Evolutionary conservation across 2,888 invertebrate genomes (phyloP), one percentile per base, ranked within the genome.

Genomic region (Andrena camellia): DNA sequence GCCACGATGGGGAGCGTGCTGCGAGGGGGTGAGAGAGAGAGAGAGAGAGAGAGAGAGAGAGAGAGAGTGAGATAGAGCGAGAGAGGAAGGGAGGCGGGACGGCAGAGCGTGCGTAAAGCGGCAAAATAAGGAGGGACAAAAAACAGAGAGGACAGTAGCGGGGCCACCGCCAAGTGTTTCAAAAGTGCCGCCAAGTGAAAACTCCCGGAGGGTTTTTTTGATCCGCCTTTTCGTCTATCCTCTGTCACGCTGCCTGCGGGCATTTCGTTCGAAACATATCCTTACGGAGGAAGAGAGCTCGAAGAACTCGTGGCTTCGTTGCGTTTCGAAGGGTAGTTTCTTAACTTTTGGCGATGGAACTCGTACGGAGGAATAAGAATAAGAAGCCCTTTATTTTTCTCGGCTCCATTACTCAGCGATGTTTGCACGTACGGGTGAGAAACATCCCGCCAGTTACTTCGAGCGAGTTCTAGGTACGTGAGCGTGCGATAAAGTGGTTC

Each of bases 121-220:
- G 23, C 10, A 48, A 59, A 48, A 54, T 73, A 76, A 81, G 29
- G 62, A 48, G 17, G 54, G 52, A 68, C 66, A 81, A 78, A 71
- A 62, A 70, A 67, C 20, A 20, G 67, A 77, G 71, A 75, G 70
- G 50, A 68, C 67, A 75, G 64, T 60, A 67, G 68, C 64, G 73
- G 66, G 79, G 76, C 67, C 73, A 72, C 70, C 78, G 78, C 72
- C 66, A 71, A 78, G 72, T 86, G 78, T 77, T 84, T 66, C 68
- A 57, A 73, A 82, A 87, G 78, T 78, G 64, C 68, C 81, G 60
- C 66, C 62, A 69, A 75, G 77, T 63, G 62, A 59, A 57, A 33
- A 35, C 68, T 62, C 68, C 68, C 48, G 42, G 66, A 69, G 64
- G 77, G 29, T 29, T 48, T 75, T 35, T 62, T 29, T 71, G 17